phyloP scores from a whole-genome alignment of 1,140 invertebrate genomes.

The Lepidotrigona ventralis region DNA sequence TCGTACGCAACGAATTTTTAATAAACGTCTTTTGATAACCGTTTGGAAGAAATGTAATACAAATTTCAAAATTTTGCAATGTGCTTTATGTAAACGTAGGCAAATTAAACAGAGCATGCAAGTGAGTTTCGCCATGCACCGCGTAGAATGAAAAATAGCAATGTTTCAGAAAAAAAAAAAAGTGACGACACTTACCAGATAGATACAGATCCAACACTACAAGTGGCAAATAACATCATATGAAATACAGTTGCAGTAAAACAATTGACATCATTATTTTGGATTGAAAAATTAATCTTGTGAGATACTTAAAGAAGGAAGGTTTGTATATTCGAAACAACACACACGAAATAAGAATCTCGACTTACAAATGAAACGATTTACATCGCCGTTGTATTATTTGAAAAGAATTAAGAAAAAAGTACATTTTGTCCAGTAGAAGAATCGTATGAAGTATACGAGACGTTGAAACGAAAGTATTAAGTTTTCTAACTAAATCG shows the following conservation, averaged over 20 bases:
- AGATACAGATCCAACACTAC: constrained; percentile 75
- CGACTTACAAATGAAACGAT: neutral
- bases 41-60: neutral
- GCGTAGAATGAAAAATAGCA: constrained; percentile 32
- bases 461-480: neutral
- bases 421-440: neutral
- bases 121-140: constrained; percentile 41
- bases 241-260: constrained; percentile 69
- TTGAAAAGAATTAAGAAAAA: too few relatives aligned
- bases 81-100: neutral
- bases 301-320: neutral
- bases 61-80: neutral
- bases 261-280: constrained; percentile 48
- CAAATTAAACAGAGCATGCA: constrained; percentile 6
- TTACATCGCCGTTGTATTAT: neutral
- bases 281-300: constrained; percentile 12
- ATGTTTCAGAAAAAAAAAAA: constrained; percentile 55
- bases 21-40: neutral
- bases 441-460: neutral
- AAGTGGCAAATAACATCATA: constrained; percentile 72
- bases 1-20: neutral
- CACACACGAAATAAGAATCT: neutral
- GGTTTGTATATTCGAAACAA: neutral
- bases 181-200: constrained; percentile 72
- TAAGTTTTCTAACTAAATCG: neutral